Conservation (phyloP, 2,113 vertebrate genomes). For the Perccottus glenii region DNA sequence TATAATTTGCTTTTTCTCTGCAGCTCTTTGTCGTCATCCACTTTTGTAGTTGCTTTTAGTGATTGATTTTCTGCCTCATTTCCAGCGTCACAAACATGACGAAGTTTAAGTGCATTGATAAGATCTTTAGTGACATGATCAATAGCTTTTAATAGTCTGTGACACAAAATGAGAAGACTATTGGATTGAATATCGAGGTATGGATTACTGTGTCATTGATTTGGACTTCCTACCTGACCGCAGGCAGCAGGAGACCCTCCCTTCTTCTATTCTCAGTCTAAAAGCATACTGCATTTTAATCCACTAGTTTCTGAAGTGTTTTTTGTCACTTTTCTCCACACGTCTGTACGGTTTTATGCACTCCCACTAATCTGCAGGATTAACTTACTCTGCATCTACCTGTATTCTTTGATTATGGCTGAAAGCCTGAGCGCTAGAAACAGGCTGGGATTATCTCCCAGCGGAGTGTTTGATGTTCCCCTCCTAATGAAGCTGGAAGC, state of each 20-base stretch:
- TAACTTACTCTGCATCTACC: constrained; percentile 61
- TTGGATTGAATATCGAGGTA: constrained; percentile 26
- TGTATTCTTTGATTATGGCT: constrained; percentile 67
- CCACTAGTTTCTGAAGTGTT: constrained; percentile 17
- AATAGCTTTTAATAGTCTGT: constrained; percentile 36
- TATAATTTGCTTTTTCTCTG: not conserved
- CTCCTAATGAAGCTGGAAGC: constrained; percentile 62
- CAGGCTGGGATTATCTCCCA: constrained; percentile 56
- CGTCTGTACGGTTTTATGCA: constrained; percentile 41
- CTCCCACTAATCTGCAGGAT: constrained; percentile 66
- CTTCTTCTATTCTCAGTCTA: not conserved
- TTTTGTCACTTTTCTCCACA: constrained; percentile 19
- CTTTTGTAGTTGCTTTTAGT: not conserved
- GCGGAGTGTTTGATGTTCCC: constrained; percentile 62
- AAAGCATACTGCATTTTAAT: constrained; percentile 4
- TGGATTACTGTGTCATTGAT: constrained; percentile 45
- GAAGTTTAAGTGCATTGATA: constrained; percentile 19
- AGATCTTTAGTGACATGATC: constrained; percentile 25
- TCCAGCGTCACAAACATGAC: constrained; percentile 2
- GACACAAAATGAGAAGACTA: constrained; percentile 26
- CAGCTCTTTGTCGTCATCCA: not conserved
- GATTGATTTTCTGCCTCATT: not conserved
- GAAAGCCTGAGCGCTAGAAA: constrained; percentile 46
- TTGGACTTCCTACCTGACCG: constrained; percentile 7
- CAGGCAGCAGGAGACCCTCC: not conserved